phyloP scores from a whole-genome alignment of 2,888 invertebrate species.

The Leptopilina syphax region DNA sequence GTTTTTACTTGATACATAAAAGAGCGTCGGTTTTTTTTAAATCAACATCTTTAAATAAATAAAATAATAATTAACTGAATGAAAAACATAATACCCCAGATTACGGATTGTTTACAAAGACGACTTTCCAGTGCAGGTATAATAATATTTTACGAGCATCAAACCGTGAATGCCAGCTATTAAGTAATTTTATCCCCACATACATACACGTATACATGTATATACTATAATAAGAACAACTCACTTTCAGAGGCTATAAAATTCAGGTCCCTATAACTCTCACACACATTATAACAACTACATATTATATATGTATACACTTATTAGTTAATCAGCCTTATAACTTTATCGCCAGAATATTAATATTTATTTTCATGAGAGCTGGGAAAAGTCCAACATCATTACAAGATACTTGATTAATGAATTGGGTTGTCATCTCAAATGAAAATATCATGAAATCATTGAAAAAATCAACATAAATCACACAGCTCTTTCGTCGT shows the following conservation, averaged over 20 bases:
- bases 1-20: no score
- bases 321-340: constrained; percentile 23
- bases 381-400: constrained; percentile 9
- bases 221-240: constrained; percentile 4
- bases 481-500: constrained; percentile 15
- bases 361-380: constrained; percentile 17
- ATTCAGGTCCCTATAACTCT: not conserved
- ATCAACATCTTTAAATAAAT: not conserved
- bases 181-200: constrained; percentile 28
- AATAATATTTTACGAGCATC: constrained; percentile 21
- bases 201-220: not conserved
- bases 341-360: not conserved
- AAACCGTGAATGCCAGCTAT: constrained; percentile 18
- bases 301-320: not conserved
- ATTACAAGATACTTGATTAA: constrained; percentile 29
- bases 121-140: constrained; percentile 15
- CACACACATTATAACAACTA: not conserved
- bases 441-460: constrained; percentile 43
- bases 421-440: constrained; percentile 31
- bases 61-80: not conserved
- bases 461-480: constrained; percentile 42
- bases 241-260: constrained; percentile 18
- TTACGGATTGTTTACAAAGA: constrained; percentile 16
- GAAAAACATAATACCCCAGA: not conserved
- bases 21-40: no score